Percentiles rank a stretch among this genome's conserved stretches.
These are phyloP conservation scores for Coregonus sp. DNA, from an alignment of 2,797 vertebrate genomes.

Conservation along the genomic window DNA sequence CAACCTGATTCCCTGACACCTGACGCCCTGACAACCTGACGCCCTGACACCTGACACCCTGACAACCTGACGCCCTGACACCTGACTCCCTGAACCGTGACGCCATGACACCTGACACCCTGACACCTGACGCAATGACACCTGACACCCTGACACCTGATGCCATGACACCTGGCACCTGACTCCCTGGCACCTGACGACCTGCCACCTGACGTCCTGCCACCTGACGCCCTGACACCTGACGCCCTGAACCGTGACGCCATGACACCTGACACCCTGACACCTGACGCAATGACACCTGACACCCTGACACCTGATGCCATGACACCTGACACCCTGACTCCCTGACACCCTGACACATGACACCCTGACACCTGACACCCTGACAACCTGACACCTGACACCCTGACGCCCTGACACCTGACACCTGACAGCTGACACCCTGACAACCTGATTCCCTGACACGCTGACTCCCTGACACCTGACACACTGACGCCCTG, in stretches of 20 bases:
- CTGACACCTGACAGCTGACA: too few relatives aligned
- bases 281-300: too few relatives aligned
- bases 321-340: too few relatives aligned
- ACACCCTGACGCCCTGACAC: neutral
- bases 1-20: conserved; percentile 25
- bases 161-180: too few relatives aligned
- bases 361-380: too few relatives aligned
- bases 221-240: conserved; percentile 25
- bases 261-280: too few relatives aligned
- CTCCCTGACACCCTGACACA: too few relatives aligned
- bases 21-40: conserved; percentile 38
- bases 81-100: conserved; percentile 27
- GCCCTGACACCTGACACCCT: conserved; percentile 21
- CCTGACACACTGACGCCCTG: conserved; percentile 36
- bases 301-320: too few relatives aligned
- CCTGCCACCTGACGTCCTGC: conserved; percentile 36
- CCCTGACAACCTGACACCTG: too few relatives aligned
- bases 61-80: conserved; percentile 32
- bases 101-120: conserved; percentile 40
- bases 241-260: conserved; percentile 28
- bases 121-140: conserved; percentile 26
- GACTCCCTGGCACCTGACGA: too few relatives aligned
- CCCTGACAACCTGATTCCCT: conserved; percentile 21
- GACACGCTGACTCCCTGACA: conserved; percentile 32
- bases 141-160: too few relatives aligned